Evolutionary conservation across 2,888 invertebrate genomes (phyloP).

Genomic region (Micropterix aruncella): DNA sequence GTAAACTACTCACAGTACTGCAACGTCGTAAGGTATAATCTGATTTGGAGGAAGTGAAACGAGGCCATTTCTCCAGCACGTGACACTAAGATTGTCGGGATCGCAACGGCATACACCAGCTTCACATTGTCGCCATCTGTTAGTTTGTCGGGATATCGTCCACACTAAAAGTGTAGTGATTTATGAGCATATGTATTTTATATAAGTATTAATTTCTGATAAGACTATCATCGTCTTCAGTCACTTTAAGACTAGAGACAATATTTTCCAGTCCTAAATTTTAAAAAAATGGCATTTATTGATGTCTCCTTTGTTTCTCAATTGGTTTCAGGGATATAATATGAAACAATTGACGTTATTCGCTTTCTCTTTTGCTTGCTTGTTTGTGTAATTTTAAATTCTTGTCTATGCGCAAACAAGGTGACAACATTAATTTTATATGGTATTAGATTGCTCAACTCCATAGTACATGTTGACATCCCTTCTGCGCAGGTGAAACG

Average conservation of each 20-base stretch:
- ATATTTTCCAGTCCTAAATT: too few relatives aligned
- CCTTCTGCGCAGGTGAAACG: too few relatives aligned
- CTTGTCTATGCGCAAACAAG: too few relatives aligned
- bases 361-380: too few relatives aligned
- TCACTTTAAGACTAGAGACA: slow-evolving; percentile 2
- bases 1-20: slow-evolving; percentile 42
- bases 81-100: slow-evolving; percentile 46
- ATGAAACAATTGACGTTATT: too few relatives aligned
- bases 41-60: slow-evolving; percentile 44
- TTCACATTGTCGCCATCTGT: slow-evolving; percentile 48
- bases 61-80: slow-evolving; percentile 53
- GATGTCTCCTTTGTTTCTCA: too few relatives aligned
- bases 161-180: slow-evolving; percentile 35
- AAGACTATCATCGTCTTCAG: background rate
- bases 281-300: too few relatives aligned
- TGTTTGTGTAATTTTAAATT: too few relatives aligned
- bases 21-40: slow-evolving; percentile 47
- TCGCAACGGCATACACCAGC: slow-evolving; percentile 50
- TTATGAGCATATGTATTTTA: slow-evolving; percentile 1
- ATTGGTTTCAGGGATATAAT: too few relatives aligned
- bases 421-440: too few relatives aligned
- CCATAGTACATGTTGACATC: too few relatives aligned
- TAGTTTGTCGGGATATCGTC: slow-evolving; percentile 42
- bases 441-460: too few relatives aligned
- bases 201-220: background rate